Percentiles rank a stretch among this genome's conserved stretches.
These are phyloP conservation scores for Diadumene lineata DNA, from an alignment of 92 coral and sea anemone genomes.

Conservation along the genomic window DNA sequence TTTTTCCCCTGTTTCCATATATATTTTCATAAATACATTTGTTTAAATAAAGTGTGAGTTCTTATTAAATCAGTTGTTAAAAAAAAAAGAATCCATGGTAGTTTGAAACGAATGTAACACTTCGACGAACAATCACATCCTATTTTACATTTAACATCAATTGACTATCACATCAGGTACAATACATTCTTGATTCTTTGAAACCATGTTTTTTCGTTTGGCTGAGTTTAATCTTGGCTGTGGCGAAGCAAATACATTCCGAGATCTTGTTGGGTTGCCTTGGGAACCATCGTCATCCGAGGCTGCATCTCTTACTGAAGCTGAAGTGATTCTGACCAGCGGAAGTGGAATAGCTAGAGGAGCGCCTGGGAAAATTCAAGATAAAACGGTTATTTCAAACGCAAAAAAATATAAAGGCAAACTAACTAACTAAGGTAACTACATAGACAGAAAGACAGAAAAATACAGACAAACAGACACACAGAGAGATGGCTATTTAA, in stretches of 20 bases:
- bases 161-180: constrained; percentile 89
- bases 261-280: constrained; percentile 41
- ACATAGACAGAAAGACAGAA: not conserved
- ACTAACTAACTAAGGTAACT: not conserved
- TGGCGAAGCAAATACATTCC: constrained; percentile 32
- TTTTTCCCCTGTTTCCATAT: no score
- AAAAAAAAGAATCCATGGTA: not conserved
- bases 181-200: constrained; percentile 37
- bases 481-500: no score
- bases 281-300: constrained; percentile 61
- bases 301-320: constrained; percentile 55
- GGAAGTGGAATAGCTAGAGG: constrained; percentile 88
- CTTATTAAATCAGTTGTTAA: no score
- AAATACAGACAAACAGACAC: not conserved
- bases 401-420: not conserved
- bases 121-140: no score
- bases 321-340: constrained; percentile 93
- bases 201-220: constrained; percentile 47
- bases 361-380: constrained; percentile 67
- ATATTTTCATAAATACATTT: no score
- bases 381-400: not conserved
- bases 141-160: constrained; percentile 14
- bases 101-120: not conserved
- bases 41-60: no score
- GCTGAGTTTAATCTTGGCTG: constrained; percentile 49